phyloP scores from a whole-genome alignment of 2,888 invertebrate species.

The Cyrtodaria siliqua region DNA sequence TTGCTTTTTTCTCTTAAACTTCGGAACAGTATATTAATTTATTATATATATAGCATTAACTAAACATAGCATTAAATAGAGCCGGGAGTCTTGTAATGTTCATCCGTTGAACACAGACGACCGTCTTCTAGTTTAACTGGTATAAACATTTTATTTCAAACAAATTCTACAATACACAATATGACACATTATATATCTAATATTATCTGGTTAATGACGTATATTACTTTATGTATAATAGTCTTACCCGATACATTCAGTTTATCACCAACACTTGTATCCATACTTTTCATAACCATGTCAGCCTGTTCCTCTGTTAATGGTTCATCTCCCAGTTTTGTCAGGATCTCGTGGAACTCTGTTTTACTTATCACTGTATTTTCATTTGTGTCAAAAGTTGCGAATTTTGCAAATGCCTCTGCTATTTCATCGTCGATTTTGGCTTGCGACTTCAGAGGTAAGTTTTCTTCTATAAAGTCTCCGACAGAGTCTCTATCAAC shows the following conservation, averaged over 20 bases:
- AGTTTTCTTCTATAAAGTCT: conserved; percentile 44
- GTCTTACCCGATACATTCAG: conserved; percentile 47
- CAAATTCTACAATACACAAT: too few species aligned
- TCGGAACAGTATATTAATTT: too few species aligned
- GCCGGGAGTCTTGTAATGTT: too few species aligned
- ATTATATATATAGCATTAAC: too few species aligned
- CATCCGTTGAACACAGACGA: too few species aligned
- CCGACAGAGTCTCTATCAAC: conserved; percentile 37
- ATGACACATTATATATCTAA: too few species aligned
- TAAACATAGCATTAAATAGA: too few species aligned
- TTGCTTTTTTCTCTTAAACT: too few species aligned
- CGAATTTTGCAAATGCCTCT: conserved; percentile 56
- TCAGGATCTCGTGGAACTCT: conserved; percentile 51
- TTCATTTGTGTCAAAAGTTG: conserved; percentile 51
- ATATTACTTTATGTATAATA: too few species aligned
- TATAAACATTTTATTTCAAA: too few species aligned
- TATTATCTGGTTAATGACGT: too few species aligned
- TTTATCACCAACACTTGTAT: conserved; percentile 26
- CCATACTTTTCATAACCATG: conserved; percentile 30
- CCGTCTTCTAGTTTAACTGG: too few species aligned
- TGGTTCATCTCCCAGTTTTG: conserved; percentile 52
- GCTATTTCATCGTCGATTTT: conserved; percentile 57
- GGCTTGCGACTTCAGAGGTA: conserved; percentile 47
- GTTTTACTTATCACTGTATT: conserved; percentile 37
- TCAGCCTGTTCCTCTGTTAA: conserved; percentile 44